phyloP scores from a whole-genome alignment of 92 coral and sea anemone species.

The Blastomussa wellsi region DNA sequence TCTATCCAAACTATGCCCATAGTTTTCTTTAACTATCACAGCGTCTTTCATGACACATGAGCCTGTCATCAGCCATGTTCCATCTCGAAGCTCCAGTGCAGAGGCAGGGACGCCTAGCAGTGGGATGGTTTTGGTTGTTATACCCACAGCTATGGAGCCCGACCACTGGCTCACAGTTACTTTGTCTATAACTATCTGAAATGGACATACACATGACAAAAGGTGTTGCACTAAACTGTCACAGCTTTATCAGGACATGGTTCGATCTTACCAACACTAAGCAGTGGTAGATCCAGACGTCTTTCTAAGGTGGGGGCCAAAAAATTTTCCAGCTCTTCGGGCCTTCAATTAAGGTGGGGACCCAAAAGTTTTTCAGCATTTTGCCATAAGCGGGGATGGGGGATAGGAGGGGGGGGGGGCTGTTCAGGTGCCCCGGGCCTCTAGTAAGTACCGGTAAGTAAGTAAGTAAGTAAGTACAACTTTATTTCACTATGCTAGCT shows the following conservation, averaged over 20 bases:
- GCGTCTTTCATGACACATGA: slow-evolving; percentile 87
- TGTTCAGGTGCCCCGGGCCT: no score
- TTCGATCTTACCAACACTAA: background rate
- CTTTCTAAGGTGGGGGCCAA: no score
- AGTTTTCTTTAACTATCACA: slow-evolving; percentile 82
- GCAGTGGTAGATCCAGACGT: no score
- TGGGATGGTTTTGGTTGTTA: slow-evolving; percentile 86
- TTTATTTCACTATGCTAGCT: no score
- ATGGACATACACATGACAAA: background rate
- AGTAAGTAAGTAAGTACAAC: no score
- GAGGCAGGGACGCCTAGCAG: slow-evolving; percentile 74
- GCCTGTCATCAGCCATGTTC: slow-evolving; percentile 85
- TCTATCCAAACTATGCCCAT: slow-evolving; percentile 86
- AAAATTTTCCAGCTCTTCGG: no score
- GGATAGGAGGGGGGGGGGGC: no score
- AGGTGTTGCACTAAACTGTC: no score
- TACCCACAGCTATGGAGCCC: slow-evolving; percentile 86
- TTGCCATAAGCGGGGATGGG: no score
- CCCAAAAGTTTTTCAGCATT: no score
- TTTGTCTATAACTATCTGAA: slow-evolving; percentile 82
- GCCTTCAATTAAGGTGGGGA: no score
- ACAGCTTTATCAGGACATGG: background rate
- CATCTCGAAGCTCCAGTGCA: slow-evolving; percentile 84
- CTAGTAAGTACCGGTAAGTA: no score
- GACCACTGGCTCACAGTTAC: slow-evolving; percentile 79